These are phyloP conservation scores for Hippocampus abdominalis DNA, from an alignment of 2,113 vertebrate genomes.

Conservation along the genomic window DNA sequence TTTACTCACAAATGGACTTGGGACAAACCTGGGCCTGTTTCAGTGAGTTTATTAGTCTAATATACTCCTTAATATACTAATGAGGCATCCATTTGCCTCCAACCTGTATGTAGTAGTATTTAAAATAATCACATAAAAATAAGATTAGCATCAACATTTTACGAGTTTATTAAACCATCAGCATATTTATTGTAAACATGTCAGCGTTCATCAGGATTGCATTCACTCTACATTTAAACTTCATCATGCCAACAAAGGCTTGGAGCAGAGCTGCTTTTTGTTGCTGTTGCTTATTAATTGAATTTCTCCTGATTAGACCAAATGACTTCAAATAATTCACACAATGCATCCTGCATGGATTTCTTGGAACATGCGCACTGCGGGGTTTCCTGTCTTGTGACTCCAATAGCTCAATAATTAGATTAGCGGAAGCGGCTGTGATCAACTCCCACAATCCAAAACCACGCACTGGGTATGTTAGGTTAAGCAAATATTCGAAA, in stretches of 20 bases:
- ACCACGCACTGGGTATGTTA: not conserved
- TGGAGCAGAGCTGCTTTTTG: conserved; percentile 6
- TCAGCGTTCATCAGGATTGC: not conserved
- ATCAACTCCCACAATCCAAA: not conserved
- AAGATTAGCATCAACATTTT: not conserved
- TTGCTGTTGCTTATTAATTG: conserved; percentile 39
- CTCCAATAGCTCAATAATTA: conserved; percentile 25
- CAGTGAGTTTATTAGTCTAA: too few species aligned
- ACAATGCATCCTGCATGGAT: conserved; percentile 37
- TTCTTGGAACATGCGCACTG: not conserved
- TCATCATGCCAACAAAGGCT: not conserved
- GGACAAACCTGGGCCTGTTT: too few species aligned
- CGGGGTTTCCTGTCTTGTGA: conserved; percentile 39
- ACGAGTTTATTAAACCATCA: not conserved
- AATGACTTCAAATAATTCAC: conserved; percentile 18
- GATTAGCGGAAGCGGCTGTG: not conserved
- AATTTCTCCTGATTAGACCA: conserved; percentile 50
- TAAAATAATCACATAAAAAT: not conserved
- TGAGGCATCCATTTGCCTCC: not conserved
- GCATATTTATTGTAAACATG: not conserved
- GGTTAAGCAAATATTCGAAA: not conserved
- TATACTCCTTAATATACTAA: not conserved
- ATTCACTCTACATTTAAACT: not conserved
- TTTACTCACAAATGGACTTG: too few species aligned
- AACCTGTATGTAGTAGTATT: not conserved